Percentiles rank a stretch among this genome's conserved stretches.
phyloP scores from a whole-genome alignment of 2,113 vertebrate species.

The Sander vitreus region DNA sequence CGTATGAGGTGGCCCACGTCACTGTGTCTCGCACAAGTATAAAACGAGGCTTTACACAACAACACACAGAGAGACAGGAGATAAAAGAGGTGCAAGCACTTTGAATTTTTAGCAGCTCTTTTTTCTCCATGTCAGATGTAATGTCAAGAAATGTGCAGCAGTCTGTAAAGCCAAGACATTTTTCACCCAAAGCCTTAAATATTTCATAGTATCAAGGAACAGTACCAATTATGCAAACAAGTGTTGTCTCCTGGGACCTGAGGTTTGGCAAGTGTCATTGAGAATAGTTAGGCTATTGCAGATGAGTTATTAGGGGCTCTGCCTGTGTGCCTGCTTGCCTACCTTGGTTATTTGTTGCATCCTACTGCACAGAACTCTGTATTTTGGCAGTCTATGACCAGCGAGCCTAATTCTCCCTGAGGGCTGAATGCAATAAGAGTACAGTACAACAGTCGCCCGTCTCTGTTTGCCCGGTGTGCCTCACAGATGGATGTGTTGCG shows the following conservation, averaged over 20 bases:
- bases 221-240: constrained; percentile 66
- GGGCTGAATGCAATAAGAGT: constrained; percentile 45
- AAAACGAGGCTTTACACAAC: constrained; percentile 25
- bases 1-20: neutral
- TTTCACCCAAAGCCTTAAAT: constrained; percentile 45
- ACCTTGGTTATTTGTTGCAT: constrained; percentile 55
- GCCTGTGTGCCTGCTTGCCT: constrained; percentile 24
- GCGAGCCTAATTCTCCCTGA: constrained; percentile 24
- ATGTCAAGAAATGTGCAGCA: constrained; percentile 41
- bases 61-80: constrained; percentile 32
- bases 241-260: constrained; percentile 45
- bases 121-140: constrained; percentile 39
- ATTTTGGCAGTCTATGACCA: constrained; percentile 42
- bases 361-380: constrained; percentile 43
- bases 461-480: constrained; percentile 52
- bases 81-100: constrained; percentile 49
- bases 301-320: constrained; percentile 55
- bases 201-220: constrained; percentile 48
- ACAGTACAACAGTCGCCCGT: constrained; percentile 37
- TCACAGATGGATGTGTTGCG: constrained; percentile 63
- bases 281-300: constrained; percentile 32
- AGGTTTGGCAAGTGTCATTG: constrained; percentile 61
- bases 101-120: constrained; percentile 33
- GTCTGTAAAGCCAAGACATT: constrained; percentile 25
- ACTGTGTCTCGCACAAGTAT: too few species aligned